phyloP scores from a whole-genome alignment of 2,888 invertebrate species.

The Xanthorhoe designata region DNA sequence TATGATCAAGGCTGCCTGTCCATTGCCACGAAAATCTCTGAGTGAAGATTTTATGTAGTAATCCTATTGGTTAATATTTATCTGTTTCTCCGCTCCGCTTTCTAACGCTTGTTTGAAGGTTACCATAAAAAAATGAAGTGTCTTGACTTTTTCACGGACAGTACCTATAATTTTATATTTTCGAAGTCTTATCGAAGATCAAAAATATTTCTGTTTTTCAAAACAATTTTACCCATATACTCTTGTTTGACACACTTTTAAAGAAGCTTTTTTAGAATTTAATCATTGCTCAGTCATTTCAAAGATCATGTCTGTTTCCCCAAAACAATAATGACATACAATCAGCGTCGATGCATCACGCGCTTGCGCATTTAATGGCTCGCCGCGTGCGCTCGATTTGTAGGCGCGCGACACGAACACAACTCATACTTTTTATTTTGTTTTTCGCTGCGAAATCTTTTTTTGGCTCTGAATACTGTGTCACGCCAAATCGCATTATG shows the following conservation, averaged over 20 bases:
- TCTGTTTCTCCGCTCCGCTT: too few relatives aligned
- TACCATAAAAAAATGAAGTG: too few relatives aligned
- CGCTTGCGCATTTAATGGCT: constrained; percentile 64
- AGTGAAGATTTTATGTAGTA: too few relatives aligned
- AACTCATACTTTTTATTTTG: constrained; percentile 36
- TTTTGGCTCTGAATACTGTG: not conserved
- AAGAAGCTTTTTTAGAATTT: too few relatives aligned
- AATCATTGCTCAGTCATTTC: not conserved
- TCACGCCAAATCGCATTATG: not conserved
- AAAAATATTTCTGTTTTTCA: not conserved
- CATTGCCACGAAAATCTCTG: too few relatives aligned
- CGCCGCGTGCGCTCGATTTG: constrained; percentile 81
- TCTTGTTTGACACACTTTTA: too few relatives aligned
- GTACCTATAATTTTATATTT: too few relatives aligned
- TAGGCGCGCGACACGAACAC: constrained; percentile 66
- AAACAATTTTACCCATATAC: too few relatives aligned
- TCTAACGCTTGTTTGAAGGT: too few relatives aligned
- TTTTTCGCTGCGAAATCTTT: constrained; percentile 7
- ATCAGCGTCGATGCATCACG: constrained; percentile 69
- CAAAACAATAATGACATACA: constrained; percentile 53
- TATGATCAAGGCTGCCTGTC: too few relatives aligned
- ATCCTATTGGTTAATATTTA: too few relatives aligned
- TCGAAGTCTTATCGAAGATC: not conserved
- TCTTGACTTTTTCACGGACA: too few relatives aligned
- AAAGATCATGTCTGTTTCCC: constrained; percentile 14